Conservation (phyloP, 2,888 invertebrate species). For the Amphimallon solstitiale region DNA sequence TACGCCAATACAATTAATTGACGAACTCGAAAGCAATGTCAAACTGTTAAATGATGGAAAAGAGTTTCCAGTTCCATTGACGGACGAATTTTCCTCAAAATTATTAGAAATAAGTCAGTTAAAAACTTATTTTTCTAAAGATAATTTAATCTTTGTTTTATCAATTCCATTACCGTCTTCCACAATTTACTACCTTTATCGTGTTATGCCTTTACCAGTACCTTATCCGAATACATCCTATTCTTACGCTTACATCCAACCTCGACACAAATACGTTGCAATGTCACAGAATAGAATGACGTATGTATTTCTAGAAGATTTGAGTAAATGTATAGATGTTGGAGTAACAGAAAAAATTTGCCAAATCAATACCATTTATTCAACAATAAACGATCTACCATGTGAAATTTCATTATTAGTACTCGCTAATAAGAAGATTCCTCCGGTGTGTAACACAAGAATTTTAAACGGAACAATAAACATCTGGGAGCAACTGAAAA, state of each 20-base stretch:
- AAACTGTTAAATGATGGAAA: not conserved
- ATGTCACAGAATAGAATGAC: not conserved
- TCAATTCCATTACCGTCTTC: not conserved
- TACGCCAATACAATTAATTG: not conserved
- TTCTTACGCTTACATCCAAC: not conserved
- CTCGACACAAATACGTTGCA: not conserved
- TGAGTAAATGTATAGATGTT: not conserved
- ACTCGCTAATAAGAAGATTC: not conserved
- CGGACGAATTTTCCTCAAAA: not conserved
- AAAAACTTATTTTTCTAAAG: not conserved
- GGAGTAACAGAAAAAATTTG: not conserved
- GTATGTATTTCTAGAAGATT: conserved; percentile 1
- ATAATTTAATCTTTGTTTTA: not conserved
- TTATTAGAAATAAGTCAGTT: not conserved
- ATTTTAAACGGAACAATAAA: not conserved
- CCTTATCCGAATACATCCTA: not conserved
- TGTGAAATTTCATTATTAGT: not conserved
- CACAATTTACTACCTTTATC: not conserved
- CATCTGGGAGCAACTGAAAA: conserved; percentile 6
- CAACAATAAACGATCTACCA: not conserved
- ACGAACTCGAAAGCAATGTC: not conserved
- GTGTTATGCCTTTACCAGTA: not conserved
- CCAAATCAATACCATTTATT: not conserved
- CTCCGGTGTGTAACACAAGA: not conserved
- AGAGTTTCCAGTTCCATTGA: not conserved